These are phyloP conservation scores for Choloepus hoffmanni DNA, from an alignment of 2,113 vertebrate genomes.

Conservation along the genomic window DNA sequence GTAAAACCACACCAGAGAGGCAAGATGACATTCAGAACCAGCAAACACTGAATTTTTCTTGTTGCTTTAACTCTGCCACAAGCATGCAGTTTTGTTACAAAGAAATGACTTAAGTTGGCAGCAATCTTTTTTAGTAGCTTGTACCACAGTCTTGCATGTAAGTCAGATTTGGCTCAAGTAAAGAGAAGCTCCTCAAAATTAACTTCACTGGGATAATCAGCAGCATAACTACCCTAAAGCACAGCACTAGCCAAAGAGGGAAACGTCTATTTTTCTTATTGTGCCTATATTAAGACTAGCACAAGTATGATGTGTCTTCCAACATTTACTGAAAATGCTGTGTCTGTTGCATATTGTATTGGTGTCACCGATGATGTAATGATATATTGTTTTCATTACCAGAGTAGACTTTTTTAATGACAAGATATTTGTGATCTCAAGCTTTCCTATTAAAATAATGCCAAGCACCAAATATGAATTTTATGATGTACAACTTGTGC, in stretches of 20 bases:
- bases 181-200: constrained; percentile 86
- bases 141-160: constrained; percentile 82
- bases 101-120: constrained; percentile 83
- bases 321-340: constrained; percentile 53
- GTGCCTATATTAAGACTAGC: constrained; percentile 42
- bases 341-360: constrained; percentile 68
- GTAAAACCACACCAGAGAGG: constrained; percentile 84
- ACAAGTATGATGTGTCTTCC: constrained; percentile 12
- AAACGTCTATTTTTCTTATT: constrained; percentile 64
- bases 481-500: constrained; percentile 73
- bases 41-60: constrained; percentile 83
- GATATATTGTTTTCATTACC: constrained; percentile 54
- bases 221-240: constrained; percentile 52
- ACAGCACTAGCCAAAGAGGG: constrained; percentile 42
- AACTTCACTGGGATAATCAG: constrained; percentile 70
- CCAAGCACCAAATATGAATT: constrained; percentile 70
- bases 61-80: constrained; percentile 86
- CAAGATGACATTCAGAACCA: constrained; percentile 81
- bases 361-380: constrained; percentile 57
- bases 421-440: constrained; percentile 60
- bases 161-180: constrained; percentile 82
- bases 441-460: constrained; percentile 70
- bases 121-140: constrained; percentile 83
- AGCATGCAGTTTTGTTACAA: constrained; percentile 83
- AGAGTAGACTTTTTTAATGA: constrained; percentile 53